A percentile compares a stretch with the other conserved stretches of the same genome.
These are phyloP conservation scores for Dendrocincla fuliginosa DNA, from an alignment of 2,797 vertebrate genomes.

Conservation along the genomic window DNA sequence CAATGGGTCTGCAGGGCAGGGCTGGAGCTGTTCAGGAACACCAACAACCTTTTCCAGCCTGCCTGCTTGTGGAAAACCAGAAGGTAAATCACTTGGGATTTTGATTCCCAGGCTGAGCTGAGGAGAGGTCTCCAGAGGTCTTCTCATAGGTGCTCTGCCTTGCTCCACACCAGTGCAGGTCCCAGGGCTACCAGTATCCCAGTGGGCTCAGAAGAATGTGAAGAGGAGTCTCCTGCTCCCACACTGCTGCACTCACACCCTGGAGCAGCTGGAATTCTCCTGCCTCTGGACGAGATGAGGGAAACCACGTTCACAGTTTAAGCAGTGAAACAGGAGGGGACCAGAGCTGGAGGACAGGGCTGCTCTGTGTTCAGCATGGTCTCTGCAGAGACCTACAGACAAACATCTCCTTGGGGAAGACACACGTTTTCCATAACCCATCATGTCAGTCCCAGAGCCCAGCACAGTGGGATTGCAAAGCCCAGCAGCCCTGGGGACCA, in stretches of 20 bases:
- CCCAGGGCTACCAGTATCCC: neutral
- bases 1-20: neutral
- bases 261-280: neutral
- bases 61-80: rapidly evolving
- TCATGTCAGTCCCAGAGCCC: neutral
- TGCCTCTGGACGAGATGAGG: neutral
- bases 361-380: neutral
- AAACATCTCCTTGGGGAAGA: rapidly evolving
- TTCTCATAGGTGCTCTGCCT: neutral
- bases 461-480: neutral
- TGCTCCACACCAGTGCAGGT: rapidly evolving
- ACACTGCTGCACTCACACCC: neutral
- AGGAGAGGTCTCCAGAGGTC: neutral
- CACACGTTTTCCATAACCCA: neutral
- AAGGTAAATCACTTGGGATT: neutral
- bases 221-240: neutral
- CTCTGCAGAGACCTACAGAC: neutral
- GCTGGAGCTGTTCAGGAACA: neutral
- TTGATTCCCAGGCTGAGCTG: neutral
- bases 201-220: rapidly evolving
- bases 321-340: neutral
- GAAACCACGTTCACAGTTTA: neutral
- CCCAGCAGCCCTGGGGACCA: rapidly evolving
- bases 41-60: neutral
- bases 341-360: neutral